Conservation (phyloP, 2,888 invertebrate genomes). For the Patella pellucida region DNA sequence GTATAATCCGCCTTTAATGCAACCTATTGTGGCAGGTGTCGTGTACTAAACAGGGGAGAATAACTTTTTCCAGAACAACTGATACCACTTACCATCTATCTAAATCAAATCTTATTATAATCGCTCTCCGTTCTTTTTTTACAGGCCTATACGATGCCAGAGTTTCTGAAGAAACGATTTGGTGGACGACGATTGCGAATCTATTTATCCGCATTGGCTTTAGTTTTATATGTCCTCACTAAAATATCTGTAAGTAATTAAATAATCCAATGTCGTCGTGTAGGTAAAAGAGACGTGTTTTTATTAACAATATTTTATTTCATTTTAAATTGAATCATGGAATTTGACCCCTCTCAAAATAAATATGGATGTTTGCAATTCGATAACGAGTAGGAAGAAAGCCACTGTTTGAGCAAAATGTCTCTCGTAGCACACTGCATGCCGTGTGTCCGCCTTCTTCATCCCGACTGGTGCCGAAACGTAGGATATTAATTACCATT, state of each 20-base stretch:
- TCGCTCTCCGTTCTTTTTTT: not conserved
- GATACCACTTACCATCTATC: not conserved
- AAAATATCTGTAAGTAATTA: slow-evolving; percentile 53
- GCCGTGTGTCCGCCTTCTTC: too few species aligned
- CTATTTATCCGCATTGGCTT: slow-evolving; percentile 43
- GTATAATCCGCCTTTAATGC: too few species aligned
- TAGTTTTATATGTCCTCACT: slow-evolving; percentile 50
- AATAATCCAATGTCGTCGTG: not conserved
- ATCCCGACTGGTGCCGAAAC: too few species aligned
- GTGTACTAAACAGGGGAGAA: too few species aligned
- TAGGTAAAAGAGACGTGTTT: not conserved
- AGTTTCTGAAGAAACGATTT: slow-evolving; percentile 47
- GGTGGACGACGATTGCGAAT: slow-evolving; percentile 45
- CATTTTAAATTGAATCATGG: not conserved
- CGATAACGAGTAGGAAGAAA: too few species aligned
- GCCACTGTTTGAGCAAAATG: too few species aligned
- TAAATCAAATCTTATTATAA: not conserved
- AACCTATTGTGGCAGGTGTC: too few species aligned
- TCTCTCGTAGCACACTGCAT: too few species aligned
- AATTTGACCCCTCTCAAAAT: too few species aligned
- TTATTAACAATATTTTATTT: not conserved
- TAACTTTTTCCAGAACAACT: too few species aligned
- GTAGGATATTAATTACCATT: too few species aligned
- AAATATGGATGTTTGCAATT: too few species aligned
- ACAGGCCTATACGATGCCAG: slow-evolving; percentile 52